phyloP scores from a whole-genome alignment of 1,140 invertebrate species.

The Trachymyrmex cornetzi region DNA sequence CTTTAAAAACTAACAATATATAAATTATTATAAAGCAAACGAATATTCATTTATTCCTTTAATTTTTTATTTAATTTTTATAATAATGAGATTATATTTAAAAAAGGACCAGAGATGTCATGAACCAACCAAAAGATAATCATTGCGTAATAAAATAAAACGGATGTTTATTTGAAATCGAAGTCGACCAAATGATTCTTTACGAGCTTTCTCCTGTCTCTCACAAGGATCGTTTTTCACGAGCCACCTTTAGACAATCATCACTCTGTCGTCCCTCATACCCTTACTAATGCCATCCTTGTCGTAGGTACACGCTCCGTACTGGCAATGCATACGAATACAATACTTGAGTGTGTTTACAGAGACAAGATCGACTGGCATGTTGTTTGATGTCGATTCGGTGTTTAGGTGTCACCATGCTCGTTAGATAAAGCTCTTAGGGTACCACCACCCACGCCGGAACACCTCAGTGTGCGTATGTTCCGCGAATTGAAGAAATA shows the following conservation, averaged over 20 bases:
- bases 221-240: conserved; percentile 84
- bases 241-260: conserved; percentile 78
- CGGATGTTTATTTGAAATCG: conserved; percentile 34
- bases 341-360: conserved; percentile 80
- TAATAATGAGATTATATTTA: background rate
- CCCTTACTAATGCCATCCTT: conserved; percentile 24
- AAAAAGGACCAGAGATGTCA: background rate
- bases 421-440: conserved; percentile 74
- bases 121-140: conserved; percentile 20
- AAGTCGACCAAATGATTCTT: background rate
- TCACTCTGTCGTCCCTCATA: conserved; percentile 59
- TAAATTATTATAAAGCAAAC: background rate
- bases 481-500: conserved; percentile 58
- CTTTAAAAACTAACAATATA: background rate
- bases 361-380: conserved; percentile 76
- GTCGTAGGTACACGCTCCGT: conserved; percentile 14
- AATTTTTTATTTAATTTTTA: background rate
- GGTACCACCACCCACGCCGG: conserved; percentile 73
- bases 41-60: background rate
- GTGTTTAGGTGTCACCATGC: conserved; percentile 79
- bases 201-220: conserved; percentile 60
- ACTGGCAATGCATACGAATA: conserved; percentile 65
- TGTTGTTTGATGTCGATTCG: conserved; percentile 81
- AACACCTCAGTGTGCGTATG: conserved; percentile 19
- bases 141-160: conserved; percentile 14